Percentiles rank a stretch among this genome's conserved stretches.
Evolutionary conservation across 2,888 invertebrate species (phyloP).

Genomic region (Nipponacmea schrenckii): DNA sequence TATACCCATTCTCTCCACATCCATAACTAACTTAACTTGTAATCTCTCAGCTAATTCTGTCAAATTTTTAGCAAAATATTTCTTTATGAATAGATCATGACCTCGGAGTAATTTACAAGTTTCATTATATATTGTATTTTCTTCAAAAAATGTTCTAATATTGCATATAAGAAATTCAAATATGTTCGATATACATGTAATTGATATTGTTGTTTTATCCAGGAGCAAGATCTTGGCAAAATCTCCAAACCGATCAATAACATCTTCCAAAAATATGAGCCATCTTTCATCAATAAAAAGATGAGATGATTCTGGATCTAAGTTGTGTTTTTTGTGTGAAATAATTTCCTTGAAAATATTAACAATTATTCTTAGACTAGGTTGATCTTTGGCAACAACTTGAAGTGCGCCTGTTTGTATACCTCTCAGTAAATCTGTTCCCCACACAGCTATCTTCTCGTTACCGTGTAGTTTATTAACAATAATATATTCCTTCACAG

Average conservation of each 20-base stretch:
- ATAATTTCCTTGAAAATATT: background rate
- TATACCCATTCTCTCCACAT: background rate
- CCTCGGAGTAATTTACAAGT: background rate
- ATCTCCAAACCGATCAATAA: background rate
- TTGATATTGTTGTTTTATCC: background rate
- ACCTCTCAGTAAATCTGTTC: background rate
- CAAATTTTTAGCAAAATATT: background rate
- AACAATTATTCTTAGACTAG: conserved; percentile 9
- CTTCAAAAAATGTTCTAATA: background rate
- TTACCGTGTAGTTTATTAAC: conserved; percentile 7
- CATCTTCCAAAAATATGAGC: background rate
- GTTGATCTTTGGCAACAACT: background rate
- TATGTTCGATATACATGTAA: background rate
- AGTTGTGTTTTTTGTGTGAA: background rate
- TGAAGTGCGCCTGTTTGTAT: background rate
- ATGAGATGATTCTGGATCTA: background rate
- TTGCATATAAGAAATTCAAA: background rate
- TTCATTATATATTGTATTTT: background rate
- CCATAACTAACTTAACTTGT: background rate
- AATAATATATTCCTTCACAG: conserved; percentile 5
- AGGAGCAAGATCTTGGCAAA: background rate
- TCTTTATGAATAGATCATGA: background rate
- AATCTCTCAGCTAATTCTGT: background rate
- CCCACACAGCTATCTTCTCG: conserved; percentile 12
- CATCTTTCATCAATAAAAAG: background rate